phyloP scores from a whole-genome alignment of 2,113 vertebrate species.

The Sardina pilchardus region DNA sequence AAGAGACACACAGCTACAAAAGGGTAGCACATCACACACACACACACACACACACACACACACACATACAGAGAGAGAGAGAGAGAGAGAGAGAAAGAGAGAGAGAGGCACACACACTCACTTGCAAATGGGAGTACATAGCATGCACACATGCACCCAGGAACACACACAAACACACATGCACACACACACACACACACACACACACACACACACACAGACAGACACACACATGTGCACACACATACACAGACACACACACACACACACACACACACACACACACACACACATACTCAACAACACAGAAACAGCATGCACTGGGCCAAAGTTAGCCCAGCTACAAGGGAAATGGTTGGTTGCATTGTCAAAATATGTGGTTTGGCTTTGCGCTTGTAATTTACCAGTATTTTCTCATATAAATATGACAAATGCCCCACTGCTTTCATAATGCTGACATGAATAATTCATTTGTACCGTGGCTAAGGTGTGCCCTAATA shows the following conservation, averaged over 20 bases:
- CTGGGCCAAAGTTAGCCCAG: not conserved
- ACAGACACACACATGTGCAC: not conserved
- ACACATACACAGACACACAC: not conserved
- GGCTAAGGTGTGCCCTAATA: conserved; percentile 90
- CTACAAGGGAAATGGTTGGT: not conserved
- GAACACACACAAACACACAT: not conserved
- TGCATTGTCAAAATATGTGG: conserved; percentile 18
- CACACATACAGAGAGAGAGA: not conserved
- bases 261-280: not conserved
- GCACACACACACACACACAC: not conserved
- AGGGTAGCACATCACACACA: conserved; percentile 28
- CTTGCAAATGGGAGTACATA: not conserved
- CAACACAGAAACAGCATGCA: not conserved
- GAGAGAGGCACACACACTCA: not conserved
- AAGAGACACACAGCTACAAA: conserved; percentile 20
- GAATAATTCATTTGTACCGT: conserved; percentile 91
- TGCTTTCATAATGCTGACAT: conserved; percentile 84
- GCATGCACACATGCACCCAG: not conserved
- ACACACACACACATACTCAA: not conserved
- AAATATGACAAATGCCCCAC: conserved; percentile 74
- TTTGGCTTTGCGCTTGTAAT: conserved; percentile 9
- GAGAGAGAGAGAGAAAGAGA: not conserved
- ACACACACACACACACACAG: not conserved
- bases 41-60: not conserved
- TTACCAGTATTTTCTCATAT: conserved; percentile 65